These are phyloP conservation scores for Ischnura elegans DNA, from an alignment of 2,888 invertebrate species.

Conservation along the genomic window DNA sequence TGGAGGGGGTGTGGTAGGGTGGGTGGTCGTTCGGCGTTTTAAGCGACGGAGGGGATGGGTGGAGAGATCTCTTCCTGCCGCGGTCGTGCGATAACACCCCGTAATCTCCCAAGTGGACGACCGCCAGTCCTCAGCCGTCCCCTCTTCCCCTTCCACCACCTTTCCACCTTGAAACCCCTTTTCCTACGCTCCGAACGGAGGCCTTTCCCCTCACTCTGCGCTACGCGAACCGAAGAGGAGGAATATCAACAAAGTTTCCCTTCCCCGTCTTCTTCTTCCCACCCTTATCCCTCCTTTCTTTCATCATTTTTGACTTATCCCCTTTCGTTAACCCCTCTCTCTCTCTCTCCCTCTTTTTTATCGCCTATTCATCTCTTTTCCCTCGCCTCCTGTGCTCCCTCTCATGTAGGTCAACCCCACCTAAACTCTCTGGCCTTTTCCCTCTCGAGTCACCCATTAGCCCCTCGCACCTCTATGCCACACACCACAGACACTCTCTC, in stretches of 20 bases:
- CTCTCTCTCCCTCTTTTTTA: background rate
- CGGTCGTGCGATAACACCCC: slow-evolving; percentile 55
- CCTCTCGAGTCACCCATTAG: background rate
- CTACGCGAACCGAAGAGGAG: background rate
- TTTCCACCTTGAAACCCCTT: background rate
- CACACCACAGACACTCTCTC: background rate
- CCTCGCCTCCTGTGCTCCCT: background rate
- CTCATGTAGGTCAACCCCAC: background rate
- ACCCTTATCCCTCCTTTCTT: too few species aligned
- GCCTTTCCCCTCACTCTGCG: background rate
- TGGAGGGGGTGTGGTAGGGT: background rate
- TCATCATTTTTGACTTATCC: background rate
- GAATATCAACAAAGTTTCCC: background rate
- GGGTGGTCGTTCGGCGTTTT: background rate
- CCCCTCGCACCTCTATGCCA: background rate
- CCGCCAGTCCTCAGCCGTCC: background rate
- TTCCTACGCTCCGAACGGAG: background rate
- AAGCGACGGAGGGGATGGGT: background rate
- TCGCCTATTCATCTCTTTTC: background rate
- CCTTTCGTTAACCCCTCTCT: background rate
- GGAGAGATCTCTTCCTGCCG: background rate
- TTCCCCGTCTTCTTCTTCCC: background rate
- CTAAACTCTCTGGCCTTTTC: background rate
- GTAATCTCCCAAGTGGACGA: slow-evolving; percentile 53
- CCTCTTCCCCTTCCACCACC: too few species aligned